These are phyloP conservation scores for Chloroceryle inda DNA, from an alignment of 2,797 vertebrate genomes.

Conservation along the genomic window DNA sequence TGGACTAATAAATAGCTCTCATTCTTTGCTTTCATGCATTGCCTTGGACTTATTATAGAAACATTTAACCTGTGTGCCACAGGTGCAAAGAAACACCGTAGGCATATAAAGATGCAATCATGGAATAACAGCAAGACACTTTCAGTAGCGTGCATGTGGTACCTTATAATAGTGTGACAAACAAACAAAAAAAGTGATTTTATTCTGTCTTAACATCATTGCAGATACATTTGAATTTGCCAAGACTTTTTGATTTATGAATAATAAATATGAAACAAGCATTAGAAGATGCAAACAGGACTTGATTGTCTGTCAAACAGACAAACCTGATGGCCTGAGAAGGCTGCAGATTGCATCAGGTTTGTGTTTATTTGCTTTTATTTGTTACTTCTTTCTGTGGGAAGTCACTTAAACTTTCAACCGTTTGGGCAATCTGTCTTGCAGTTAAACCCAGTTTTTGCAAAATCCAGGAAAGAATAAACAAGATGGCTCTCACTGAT, in stretches of 20 bases:
- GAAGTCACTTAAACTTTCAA: not conserved
- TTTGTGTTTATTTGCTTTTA: not conserved
- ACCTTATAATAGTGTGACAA: not conserved
- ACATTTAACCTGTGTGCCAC: not conserved
- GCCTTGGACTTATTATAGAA: not conserved
- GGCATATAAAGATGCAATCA: not conserved
- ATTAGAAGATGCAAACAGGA: not conserved
- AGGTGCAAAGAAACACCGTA: not conserved
- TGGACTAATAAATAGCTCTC: not conserved
- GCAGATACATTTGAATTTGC: not conserved
- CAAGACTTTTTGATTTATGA: not conserved
- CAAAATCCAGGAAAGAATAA: not conserved
- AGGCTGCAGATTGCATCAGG: not conserved
- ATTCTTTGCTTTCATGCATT: not conserved
- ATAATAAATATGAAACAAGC: not conserved
- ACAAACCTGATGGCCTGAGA: not conserved
- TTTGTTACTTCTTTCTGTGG: not conserved
- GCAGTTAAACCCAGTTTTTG: not conserved
- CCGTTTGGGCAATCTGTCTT: not conserved
- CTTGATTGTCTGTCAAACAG: not conserved
- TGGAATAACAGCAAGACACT: not conserved
- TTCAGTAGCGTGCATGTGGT: not conserved
- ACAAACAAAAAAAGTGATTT: not conserved
- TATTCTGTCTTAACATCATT: not conserved
- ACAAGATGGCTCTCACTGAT: not conserved